A percentile compares a stretch with the other conserved stretches of the same genome.
Evolutionary conservation across 1,140 invertebrate genomes (phyloP).

Genomic region (Trigoniulus corallinus): DNA sequence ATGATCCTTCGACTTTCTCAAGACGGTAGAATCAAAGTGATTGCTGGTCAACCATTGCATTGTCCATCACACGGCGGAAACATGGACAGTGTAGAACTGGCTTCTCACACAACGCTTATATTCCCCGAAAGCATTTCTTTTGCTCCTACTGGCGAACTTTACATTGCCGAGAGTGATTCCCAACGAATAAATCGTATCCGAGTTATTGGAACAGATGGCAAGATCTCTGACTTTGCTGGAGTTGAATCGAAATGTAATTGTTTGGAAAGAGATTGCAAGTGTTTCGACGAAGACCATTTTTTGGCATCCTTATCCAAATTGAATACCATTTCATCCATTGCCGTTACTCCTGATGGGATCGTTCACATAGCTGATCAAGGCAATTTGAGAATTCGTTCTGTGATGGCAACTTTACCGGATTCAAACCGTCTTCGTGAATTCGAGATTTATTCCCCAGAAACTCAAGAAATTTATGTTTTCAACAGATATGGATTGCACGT

Average conservation of each 20-base stretch:
- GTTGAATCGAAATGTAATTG: conserved; percentile 92
- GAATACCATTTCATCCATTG: conserved; percentile 80
- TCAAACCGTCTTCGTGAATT: conserved; percentile 59
- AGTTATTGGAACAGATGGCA: conserved; percentile 79
- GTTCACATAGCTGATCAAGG: conserved; percentile 89
- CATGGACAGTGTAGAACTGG: conserved; percentile 38
- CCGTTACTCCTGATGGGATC: conserved; percentile 82
- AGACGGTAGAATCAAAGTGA: conserved; percentile 73
- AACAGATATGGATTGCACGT: conserved; percentile 90
- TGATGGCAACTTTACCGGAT: conserved; percentile 76
- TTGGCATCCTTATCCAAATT: conserved; percentile 82
- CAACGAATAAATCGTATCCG: conserved; percentile 82
- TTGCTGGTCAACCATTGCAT: conserved; percentile 78
- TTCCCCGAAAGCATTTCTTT: conserved; percentile 89
- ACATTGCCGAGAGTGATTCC: conserved; percentile 85
- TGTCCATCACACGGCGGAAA: conserved; percentile 50
- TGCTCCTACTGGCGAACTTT: conserved; percentile 82
- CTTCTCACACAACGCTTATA: conserved; percentile 71
- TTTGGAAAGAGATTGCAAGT: conserved; percentile 59
- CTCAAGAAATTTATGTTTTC: conserved; percentile 89
- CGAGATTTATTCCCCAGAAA: conserved; percentile 87
- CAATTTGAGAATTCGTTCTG: conserved; percentile 72
- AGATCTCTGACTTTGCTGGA: conserved; percentile 78
- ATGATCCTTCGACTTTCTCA: conserved; percentile 82
- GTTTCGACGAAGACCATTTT: conserved; percentile 79